These are phyloP conservation scores for Chondrosia reniformis DNA, from an alignment of 37 sponge, comb jelly and placozoan genomes.

Conservation along the genomic window DNA sequence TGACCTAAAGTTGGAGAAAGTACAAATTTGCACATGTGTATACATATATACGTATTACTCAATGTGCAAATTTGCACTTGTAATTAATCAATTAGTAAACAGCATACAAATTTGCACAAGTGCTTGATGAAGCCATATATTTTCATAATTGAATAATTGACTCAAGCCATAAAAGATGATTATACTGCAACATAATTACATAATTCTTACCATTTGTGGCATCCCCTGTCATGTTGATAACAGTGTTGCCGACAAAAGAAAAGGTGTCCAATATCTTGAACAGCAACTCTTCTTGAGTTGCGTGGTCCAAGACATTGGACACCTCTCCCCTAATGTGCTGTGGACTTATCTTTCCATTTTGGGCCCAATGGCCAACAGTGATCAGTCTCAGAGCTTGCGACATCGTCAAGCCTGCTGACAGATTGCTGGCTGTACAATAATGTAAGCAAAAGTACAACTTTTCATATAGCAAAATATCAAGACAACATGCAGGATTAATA, in stretches of 20 bases:
- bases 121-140: no score
- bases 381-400: background rate
- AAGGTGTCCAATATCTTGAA: background rate
- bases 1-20: no score
- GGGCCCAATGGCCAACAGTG: slow-evolving; percentile 12
- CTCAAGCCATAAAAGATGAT: background rate
- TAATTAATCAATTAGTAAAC: no score
- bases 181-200: background rate
- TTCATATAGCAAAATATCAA: no score
- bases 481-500: no score
- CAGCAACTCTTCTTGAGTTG: background rate
- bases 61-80: no score
- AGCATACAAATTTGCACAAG: no score
- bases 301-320: slow-evolving; percentile 6
- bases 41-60: no score
- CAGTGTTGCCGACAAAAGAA: background rate
- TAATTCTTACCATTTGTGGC: background rate
- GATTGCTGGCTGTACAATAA: slow-evolving; percentile 20
- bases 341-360: slow-evolving; percentile 1
- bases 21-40: no score
- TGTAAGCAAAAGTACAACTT: no score
- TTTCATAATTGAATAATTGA: no score
- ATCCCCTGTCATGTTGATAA: slow-evolving; percentile 8
- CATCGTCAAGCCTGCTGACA: background rate
- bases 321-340: slow-evolving; percentile 9